Evolutionary conservation across 1,140 invertebrate genomes (phyloP), one percentile per base, ranked within the genome.

Genomic region (Halesus radiatus): DNA sequence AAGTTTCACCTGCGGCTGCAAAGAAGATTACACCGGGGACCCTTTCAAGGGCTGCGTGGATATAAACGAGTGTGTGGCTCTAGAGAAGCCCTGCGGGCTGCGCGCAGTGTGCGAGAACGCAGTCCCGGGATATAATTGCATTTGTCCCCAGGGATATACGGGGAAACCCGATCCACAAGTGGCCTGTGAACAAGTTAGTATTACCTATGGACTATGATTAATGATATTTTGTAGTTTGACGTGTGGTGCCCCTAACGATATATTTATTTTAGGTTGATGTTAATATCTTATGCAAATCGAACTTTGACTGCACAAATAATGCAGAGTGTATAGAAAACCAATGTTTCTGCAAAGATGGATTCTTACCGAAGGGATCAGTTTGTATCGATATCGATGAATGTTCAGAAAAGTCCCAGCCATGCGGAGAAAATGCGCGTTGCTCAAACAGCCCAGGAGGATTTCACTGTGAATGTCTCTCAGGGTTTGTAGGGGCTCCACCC

Each of bases 291-390:
- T 98, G 96, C 85, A 94, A 94, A 89, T 93, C 93, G 4, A 96
- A 97, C 84, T 97, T 96, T 84, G 96, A 98, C 85, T 98, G 96
- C 85, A 96, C 96, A 18, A 97, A 96, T 86, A 97, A 98, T 87
- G 96, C 96, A 0, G 95, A 96, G 87, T 98, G 96, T 85, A 92
- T 95, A 52, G 94, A 97, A 84, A 93, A 93, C 72, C 95, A 96
- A 85, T 99, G 98, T 87, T 96, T 96, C 88, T 99, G 98, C 85
- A 93, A 95, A 85, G 92, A 95, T 83, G 96, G 96, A 15, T 98
- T 98, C 87, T 92, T 94, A 81, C 93, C 96, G 1, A 92, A 92
- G 66, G 94, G 94, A 53, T 93, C 95, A 0, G 90, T 93, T 78
- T 97, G 96, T 84, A 89, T 93, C 20, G 96, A 97, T 85, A 88